Percentiles rank a stretch among this genome's conserved stretches.
Evolutionary conservation across 2,113 vertebrate species (phyloP).

Genomic region (Semnopithecus entellus): DNA sequence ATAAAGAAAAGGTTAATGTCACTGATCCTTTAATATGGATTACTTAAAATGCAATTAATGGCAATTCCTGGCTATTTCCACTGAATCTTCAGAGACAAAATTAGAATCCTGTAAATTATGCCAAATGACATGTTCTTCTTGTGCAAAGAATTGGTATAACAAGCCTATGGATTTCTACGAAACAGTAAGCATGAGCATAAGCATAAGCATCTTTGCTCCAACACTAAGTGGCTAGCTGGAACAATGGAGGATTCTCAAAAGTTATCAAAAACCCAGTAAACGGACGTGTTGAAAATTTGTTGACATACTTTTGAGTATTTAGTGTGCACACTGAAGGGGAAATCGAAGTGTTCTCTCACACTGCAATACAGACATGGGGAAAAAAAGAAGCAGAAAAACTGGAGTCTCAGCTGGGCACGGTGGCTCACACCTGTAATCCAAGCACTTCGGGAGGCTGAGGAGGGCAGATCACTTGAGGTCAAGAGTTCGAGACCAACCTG

Average conservation of each 20-base stretch:
- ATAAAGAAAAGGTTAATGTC: not conserved
- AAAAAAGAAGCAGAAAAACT: not conserved
- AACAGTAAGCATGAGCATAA: not conserved
- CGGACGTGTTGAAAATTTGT: not conserved
- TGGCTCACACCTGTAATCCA: no score
- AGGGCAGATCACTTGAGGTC: no score
- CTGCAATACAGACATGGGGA: not conserved
- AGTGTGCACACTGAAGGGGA: not conserved
- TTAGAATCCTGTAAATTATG: not conserved
- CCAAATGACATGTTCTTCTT: not conserved
- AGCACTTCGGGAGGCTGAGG: no score
- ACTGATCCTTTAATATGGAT: not conserved
- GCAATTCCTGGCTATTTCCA: not conserved
- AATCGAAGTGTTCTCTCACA: not conserved
- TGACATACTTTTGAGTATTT: not conserved
- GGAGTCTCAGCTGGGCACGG: no score
- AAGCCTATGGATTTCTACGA: not conserved
- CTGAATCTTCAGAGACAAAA: not conserved
- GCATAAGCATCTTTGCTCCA: not conserved
- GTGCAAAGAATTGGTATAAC: not conserved
- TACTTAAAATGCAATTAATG: not conserved
- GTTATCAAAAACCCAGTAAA: constrained; percentile 11
- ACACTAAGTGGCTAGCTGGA: not conserved
- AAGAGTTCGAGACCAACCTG: no score
- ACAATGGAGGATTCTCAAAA: not conserved